Evolutionary conservation across 2,113 vertebrate genomes (phyloP).

Genomic region (Bucco capensis): DNA sequence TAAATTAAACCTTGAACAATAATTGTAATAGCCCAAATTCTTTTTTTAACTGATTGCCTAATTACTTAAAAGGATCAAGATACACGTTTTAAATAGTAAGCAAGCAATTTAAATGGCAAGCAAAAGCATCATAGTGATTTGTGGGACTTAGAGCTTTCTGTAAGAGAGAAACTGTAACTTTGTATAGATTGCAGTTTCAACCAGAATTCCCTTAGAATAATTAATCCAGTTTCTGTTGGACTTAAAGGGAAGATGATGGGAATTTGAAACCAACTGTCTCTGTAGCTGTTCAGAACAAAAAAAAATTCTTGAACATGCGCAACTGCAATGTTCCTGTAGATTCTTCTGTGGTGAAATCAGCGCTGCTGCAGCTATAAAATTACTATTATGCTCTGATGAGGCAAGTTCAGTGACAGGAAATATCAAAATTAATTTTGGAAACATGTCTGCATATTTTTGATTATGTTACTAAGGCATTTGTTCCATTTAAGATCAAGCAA

Average conservation of each 20-base stretch:
- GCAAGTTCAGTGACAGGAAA: conserved; percentile 68
- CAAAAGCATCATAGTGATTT: conserved; percentile 8
- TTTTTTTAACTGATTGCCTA: conserved; percentile 45
- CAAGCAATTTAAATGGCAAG: conserved; percentile 28
- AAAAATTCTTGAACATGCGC: conserved; percentile 24
- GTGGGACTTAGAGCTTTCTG: conserved; percentile 4
- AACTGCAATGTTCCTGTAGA: conserved; percentile 38
- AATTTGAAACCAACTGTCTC: conserved; percentile 1
- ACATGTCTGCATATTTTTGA: conserved; percentile 58
- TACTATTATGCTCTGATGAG: conserved; percentile 67
- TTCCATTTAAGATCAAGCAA: conserved; percentile 52
- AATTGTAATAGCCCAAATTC: conserved; percentile 36
- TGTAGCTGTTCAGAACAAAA: conserved; percentile 24
- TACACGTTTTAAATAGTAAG: conserved; percentile 16
- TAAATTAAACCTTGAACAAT: conserved; percentile 56
- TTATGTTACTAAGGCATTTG: conserved; percentile 42
- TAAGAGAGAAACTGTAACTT: neutral
- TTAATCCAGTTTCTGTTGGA: conserved; percentile 3
- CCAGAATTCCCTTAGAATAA: too few species aligned
- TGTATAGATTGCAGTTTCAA: neutral
- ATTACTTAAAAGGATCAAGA: conserved; percentile 58
- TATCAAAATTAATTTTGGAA: conserved; percentile 70
- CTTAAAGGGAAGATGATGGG: conserved; percentile 7
- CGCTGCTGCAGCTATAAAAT: conserved; percentile 42
- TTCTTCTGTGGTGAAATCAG: conserved; percentile 64